Conservation (phyloP, 2,888 invertebrate species). For the Panorpa germanica region DNA sequence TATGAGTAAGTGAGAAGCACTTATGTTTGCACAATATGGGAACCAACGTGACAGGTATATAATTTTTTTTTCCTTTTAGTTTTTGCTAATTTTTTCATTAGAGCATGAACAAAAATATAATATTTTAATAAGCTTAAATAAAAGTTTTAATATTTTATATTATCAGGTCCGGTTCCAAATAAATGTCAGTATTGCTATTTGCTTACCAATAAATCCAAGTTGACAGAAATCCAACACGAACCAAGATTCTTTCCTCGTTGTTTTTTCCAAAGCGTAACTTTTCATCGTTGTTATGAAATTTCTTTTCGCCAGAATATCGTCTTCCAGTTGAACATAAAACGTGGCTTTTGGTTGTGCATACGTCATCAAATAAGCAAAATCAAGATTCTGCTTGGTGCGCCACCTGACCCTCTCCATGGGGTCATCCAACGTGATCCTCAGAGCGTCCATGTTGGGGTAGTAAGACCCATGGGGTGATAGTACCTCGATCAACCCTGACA, state of each 20-base stretch:
- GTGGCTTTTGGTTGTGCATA: conserved; percentile 75
- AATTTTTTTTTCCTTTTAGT: too few relatives aligned
- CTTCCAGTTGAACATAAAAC: conserved; percentile 86
- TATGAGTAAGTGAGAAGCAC: too few relatives aligned
- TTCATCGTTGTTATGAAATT: conserved; percentile 74
- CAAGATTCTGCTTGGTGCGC: conserved; percentile 90
- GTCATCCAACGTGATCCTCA: conserved; percentile 70
- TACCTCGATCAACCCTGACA: conserved; percentile 71
- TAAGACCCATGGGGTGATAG: conserved; percentile 69
- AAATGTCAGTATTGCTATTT: conserved; percentile 2
- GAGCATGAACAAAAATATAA: too few relatives aligned
- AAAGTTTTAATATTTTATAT: conserved; percentile 4
- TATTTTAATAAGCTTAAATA: too few relatives aligned
- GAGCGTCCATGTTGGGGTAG: conserved; percentile 67
- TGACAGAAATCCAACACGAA: conserved; percentile 85
- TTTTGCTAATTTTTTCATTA: too few relatives aligned
- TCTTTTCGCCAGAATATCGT: conserved; percentile 77
- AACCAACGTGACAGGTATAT: too few relatives aligned
- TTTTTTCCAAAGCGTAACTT: conserved; percentile 60
- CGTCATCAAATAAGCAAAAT: conserved; percentile 87
- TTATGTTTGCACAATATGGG: too few relatives aligned
- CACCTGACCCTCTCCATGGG: conserved; percentile 68
- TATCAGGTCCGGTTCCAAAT: conserved; percentile 1
- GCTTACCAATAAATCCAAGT: conserved; percentile 77
- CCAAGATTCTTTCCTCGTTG: conserved; percentile 61